phyloP scores from a whole-genome alignment of 2,888 invertebrate species.

The Cataglyphis livida region DNA sequence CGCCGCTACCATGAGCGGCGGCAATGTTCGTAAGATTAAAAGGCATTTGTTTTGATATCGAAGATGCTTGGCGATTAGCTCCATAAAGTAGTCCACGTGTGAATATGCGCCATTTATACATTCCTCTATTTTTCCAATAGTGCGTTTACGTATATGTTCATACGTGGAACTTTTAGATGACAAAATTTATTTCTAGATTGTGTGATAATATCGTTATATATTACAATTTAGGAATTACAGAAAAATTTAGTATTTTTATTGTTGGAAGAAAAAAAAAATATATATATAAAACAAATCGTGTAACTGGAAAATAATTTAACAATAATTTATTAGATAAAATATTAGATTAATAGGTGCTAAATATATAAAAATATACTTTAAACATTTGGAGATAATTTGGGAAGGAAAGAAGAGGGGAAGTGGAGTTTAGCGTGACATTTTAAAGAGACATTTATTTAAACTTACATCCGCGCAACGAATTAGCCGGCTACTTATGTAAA shows the following conservation, averaged over 20 bases:
- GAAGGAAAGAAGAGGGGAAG: background rate
- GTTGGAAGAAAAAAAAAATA: background rate
- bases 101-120: background rate
- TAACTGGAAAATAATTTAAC: background rate
- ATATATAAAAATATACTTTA: background rate
- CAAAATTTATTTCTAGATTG: background rate
- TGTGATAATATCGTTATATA: background rate
- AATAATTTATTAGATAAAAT: too few relatives aligned
- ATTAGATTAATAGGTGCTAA: background rate
- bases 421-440: constrained; percentile 2
- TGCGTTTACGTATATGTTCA: background rate
- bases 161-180: background rate
- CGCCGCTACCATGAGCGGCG: constrained; percentile 37
- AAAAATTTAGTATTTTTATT: background rate
- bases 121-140: constrained; percentile 11
- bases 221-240: background rate
- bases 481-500: constrained; percentile 30
- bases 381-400: constrained; percentile 16
- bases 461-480: background rate
- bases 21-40: constrained; percentile 58
- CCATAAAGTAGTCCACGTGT: background rate
- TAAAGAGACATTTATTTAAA: constrained; percentile 10
- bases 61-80: constrained; percentile 18
- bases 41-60: constrained; percentile 65
- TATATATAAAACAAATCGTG: background rate